These are phyloP conservation scores for Epistrophe eligans DNA, from an alignment of 2,888 invertebrate genomes.

Conservation along the genomic window DNA sequence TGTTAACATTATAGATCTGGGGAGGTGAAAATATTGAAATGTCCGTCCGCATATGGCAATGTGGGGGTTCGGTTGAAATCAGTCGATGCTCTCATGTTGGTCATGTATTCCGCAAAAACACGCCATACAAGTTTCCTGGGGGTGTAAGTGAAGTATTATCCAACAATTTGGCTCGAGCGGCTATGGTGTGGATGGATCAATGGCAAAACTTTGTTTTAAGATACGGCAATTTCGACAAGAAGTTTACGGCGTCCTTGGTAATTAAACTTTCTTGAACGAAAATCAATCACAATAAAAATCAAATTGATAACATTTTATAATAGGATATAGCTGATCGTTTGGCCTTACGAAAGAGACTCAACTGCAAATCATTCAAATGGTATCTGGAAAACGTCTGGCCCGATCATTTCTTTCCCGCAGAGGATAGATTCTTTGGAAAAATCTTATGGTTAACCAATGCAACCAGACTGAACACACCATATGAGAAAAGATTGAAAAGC, in stretches of 20 bases:
- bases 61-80: conserved; percentile 95
- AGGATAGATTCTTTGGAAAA: conserved; percentile 95
- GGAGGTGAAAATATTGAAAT: conserved; percentile 99
- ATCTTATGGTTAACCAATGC: conserved; percentile 85
- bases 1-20: conserved; percentile 88
- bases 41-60: conserved; percentile 98
- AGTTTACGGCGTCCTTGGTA: conserved; percentile 77
- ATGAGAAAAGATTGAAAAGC: conserved; percentile 80
- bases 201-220: conserved; percentile 97
- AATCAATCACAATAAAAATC: background rate
- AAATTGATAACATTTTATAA: conserved; percentile 74
- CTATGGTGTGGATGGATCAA: conserved; percentile 99
- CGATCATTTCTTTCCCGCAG: conserved; percentile 96
- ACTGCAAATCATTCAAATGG: conserved; percentile 96
- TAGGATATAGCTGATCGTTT: conserved; percentile 86
- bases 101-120: conserved; percentile 95
- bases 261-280: background rate
- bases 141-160: conserved; percentile 92
- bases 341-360: conserved; percentile 88
- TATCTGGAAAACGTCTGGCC: conserved; percentile 98
- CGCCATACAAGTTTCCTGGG: conserved; percentile 97
- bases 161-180: conserved; percentile 95
- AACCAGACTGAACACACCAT: conserved; percentile 80
- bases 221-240: conserved; percentile 88
- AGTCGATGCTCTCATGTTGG: conserved; percentile 97